phyloP scores from a whole-genome alignment of 2,113 vertebrate species.

The Antennarius striatus region DNA sequence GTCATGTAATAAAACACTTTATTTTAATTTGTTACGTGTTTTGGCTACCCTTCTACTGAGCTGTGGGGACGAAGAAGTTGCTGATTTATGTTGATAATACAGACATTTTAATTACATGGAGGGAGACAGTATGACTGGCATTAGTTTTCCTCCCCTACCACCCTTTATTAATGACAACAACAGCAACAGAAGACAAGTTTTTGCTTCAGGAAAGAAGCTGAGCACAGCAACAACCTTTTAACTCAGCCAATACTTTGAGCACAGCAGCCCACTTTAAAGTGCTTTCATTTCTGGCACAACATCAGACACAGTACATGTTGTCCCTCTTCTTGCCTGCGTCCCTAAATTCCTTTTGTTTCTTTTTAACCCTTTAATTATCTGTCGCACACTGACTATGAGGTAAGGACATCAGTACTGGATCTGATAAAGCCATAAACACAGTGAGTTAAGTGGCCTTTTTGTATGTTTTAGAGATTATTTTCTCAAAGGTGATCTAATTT shows the following conservation, averaged over 20 bases:
- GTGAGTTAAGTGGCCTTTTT: too few species aligned
- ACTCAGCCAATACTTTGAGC: slow-evolving; percentile 50
- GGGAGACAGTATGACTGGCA: slow-evolving; percentile 4
- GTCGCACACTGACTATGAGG: slow-evolving; percentile 7
- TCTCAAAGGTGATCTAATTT: too few species aligned
- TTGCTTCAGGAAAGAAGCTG: slow-evolving; percentile 37
- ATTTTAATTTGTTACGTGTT: slow-evolving; percentile 41
- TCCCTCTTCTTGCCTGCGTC: slow-evolving; percentile 22
- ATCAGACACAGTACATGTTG: slow-evolving; percentile 14
- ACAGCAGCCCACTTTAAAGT: slow-evolving; percentile 42
- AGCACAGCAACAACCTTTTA: slow-evolving; percentile 44
- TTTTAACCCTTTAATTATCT: slow-evolving; percentile 9
- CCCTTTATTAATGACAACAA: slow-evolving; percentile 38
- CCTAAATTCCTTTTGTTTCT: slow-evolving; percentile 1
- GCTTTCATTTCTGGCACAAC: slow-evolving; percentile 45
- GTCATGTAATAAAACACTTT: slow-evolving; percentile 43
- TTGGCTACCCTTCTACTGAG: slow-evolving; percentile 44
- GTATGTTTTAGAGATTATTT: too few species aligned
- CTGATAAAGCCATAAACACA: too few species aligned
- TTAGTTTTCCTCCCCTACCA: not conserved
- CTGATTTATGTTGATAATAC: slow-evolving; percentile 51
- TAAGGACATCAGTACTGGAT: too few species aligned
- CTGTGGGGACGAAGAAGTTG: slow-evolving; percentile 14
- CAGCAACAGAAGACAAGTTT: slow-evolving; percentile 24
- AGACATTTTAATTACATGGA: slow-evolving; percentile 53